Percentiles rank a stretch among this genome's conserved stretches.
These are phyloP conservation scores for Rotaria sp. DNA, from an alignment of 2,888 invertebrate species.

Conservation along the genomic window DNA sequence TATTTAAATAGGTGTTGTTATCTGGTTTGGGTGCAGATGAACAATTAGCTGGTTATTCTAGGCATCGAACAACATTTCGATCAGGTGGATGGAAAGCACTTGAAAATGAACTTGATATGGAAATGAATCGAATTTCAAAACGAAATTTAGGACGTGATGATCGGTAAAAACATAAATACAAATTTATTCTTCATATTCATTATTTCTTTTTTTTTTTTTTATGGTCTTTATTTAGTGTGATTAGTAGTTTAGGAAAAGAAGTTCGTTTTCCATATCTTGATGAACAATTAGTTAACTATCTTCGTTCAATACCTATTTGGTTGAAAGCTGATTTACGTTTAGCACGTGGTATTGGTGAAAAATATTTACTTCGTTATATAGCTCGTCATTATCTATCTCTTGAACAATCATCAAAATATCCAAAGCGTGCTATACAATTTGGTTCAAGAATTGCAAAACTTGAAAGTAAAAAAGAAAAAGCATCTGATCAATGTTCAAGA, in stretches of 20 bases:
- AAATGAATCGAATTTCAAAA: constrained; percentile 75
- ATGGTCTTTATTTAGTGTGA: constrained; percentile 64
- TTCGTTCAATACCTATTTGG: constrained; percentile 57
- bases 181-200: constrained; percentile 26
- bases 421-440: constrained; percentile 91
- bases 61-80: constrained; percentile 68
- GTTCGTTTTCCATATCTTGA: constrained; percentile 66
- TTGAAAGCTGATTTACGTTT: constrained; percentile 52
- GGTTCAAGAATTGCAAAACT: constrained; percentile 75
- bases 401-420: constrained; percentile 61
- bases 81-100: constrained; percentile 59
- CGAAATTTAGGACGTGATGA: constrained; percentile 91
- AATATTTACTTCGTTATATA: constrained; percentile 68
- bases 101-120: constrained; percentile 65
- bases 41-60: constrained; percentile 82
- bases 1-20: constrained; percentile 64
- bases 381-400: constrained; percentile 47
- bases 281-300: constrained; percentile 59
- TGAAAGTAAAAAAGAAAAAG: constrained; percentile 38
- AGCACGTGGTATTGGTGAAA: constrained; percentile 77
- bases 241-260: constrained; percentile 72
- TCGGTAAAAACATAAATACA: constrained; percentile 47
- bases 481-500: constrained; percentile 36
- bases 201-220: neutral
- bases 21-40: constrained; percentile 95